Evolutionary conservation across 2,888 invertebrate genomes (phyloP), one percentile per base, ranked within the genome.

Genomic region (Pyrrhosoma nymphula): DNA sequence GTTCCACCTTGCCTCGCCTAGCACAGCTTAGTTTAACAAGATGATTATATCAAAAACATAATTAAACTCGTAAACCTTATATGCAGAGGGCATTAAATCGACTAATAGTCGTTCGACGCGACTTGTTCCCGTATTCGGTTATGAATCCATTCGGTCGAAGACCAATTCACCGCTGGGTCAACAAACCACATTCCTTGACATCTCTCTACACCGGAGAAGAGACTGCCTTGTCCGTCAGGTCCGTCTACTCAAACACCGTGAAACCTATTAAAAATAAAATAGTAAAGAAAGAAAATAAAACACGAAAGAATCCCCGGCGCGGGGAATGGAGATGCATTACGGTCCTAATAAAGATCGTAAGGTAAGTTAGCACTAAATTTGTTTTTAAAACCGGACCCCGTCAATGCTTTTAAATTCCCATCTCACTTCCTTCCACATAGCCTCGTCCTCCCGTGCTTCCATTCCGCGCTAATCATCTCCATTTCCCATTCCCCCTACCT

Each of bases 321-420:
- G 35, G 16, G 8, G 82, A 82, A 82, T 82, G 82, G 82, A 82
- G 82, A 82, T 82, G 82, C 82, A 82, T 82, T 82, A 82, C 82
- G 30, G 82, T 35, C 30, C 35, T 82, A 30, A 82, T 30, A 82
- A 16, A 82, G 82, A 82, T 82, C 82, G 12, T 82, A 82, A 82
- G 82, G 82, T 82, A 82, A 82, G 82, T 82, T 82, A 82, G 82
- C 82, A 82, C 82, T 35, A 82, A 82, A 82, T 82, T 82, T 82
- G 82, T 82, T 82, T 82, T 82, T 82, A 82, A 82, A 82, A 82
- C 82, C 35, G 82, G 82, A 82, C 82, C 82, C 82, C 82, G 82
- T 82, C 82, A 82, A 82, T 35, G 82, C 82, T 82, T 82, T 82
- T 82, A 82, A 82, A 82, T 82, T 82, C 82, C 35, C 82, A 82